A percentile compares a stretch with the other conserved stretches of the same genome.
phyloP scores from a whole-genome alignment of 2,888 invertebrate genomes.

The Bugulina stolonifera region DNA sequence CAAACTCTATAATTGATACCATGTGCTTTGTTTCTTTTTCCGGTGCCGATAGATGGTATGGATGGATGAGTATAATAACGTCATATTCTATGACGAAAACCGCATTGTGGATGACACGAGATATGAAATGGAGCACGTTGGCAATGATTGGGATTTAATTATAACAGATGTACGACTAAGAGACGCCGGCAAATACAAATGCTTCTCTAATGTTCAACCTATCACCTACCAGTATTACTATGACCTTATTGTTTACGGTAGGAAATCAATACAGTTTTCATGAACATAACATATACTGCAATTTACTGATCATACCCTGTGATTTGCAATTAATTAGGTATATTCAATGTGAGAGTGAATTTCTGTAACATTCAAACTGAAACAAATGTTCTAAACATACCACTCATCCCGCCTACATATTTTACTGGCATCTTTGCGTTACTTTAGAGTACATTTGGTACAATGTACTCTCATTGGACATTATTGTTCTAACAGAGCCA shows the following conservation, averaged over 20 bases:
- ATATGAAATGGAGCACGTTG: not conserved
- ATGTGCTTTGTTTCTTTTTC: too few relatives aligned
- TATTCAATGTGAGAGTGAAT: too few relatives aligned
- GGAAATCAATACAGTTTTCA: too few relatives aligned
- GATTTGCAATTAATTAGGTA: too few relatives aligned
- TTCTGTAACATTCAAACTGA: too few relatives aligned
- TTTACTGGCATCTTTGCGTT: too few relatives aligned
- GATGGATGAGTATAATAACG: conserved; percentile 12
- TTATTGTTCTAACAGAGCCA: not conserved
- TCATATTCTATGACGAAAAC: not conserved
- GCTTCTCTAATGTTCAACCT: not conserved
- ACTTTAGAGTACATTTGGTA: too few relatives aligned
- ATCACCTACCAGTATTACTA: not conserved
- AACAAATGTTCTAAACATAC: too few relatives aligned
- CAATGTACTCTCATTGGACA: not conserved
- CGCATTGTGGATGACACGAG: not conserved
- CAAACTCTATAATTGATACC: too few relatives aligned
- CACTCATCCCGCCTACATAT: too few relatives aligned
- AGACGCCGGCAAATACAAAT: not conserved
- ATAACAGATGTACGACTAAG: not conserved
- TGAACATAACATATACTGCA: too few relatives aligned
- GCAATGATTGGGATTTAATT: not conserved
- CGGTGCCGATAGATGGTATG: not conserved
- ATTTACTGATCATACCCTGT: too few relatives aligned
- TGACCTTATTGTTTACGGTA: conserved; percentile 2